Evolutionary conservation across 2,888 invertebrate genomes (phyloP).

Genomic region (Tenthredo distinguenda): DNA sequence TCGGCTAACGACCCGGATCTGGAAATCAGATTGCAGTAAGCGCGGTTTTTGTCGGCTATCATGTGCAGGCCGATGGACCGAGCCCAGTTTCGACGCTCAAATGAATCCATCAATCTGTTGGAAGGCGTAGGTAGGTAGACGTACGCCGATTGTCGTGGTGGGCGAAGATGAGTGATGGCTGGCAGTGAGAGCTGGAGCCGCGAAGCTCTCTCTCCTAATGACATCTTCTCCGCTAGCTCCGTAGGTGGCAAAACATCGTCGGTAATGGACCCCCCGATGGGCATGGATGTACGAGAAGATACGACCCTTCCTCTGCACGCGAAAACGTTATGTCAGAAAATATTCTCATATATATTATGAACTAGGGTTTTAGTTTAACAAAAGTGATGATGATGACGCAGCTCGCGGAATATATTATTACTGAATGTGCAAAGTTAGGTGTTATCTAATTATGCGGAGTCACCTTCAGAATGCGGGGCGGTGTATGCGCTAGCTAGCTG

Average conservation of each 20-base stretch:
- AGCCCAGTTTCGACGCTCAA: not conserved
- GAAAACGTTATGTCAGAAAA: constrained; percentile 5
- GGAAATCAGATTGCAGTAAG: constrained; percentile 39
- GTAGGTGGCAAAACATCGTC: constrained; percentile 47
- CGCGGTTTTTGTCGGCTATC: constrained; percentile 2
- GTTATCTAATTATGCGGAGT: constrained; percentile 34
- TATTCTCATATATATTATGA: not conserved
- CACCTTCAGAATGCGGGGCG: not conserved
- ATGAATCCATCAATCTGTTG: constrained; percentile 47
- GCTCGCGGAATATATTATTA: constrained; percentile 15
- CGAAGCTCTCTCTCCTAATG: constrained; percentile 40
- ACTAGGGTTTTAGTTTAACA: constrained; percentile 16
- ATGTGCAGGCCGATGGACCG: constrained; percentile 7
- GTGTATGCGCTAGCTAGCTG: not conserved
- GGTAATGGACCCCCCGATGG: constrained; percentile 36
- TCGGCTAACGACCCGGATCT: constrained; percentile 38
- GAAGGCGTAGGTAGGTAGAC: not conserved
- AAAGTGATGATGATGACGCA: constrained; percentile 33
- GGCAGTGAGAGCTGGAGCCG: constrained; percentile 46
- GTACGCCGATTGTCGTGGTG: constrained; percentile 64
- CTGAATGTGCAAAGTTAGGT: constrained; percentile 15
- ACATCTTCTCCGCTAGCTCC: constrained; percentile 34
- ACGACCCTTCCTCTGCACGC: not conserved
- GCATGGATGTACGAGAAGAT: constrained; percentile 19
- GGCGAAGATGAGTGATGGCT: constrained; percentile 72